These are phyloP conservation scores for Myotis pilosus DNA, from an alignment of 2,797 vertebrate genomes.

Conservation along the genomic window DNA sequence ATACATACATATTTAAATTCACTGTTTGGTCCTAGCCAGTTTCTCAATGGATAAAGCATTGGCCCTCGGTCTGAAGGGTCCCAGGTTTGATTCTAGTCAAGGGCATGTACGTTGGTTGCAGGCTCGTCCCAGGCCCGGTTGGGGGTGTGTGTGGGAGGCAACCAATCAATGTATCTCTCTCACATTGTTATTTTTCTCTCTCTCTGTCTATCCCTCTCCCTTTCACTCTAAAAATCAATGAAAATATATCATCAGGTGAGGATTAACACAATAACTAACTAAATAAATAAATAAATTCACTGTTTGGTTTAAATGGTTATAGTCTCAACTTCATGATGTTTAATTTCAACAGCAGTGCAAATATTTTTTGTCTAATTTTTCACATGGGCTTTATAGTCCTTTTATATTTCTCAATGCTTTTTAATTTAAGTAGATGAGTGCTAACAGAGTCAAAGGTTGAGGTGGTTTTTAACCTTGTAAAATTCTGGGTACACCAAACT, in stretches of 20 bases:
- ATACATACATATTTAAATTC: constrained; percentile 18
- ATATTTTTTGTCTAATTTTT: constrained; percentile 33
- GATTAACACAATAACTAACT: no score
- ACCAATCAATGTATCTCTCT: no score
- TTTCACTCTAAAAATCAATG: no score
- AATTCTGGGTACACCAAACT: background rate
- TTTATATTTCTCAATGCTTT: background rate
- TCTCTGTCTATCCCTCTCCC: no score
- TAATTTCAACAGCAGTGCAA: constrained; percentile 42
- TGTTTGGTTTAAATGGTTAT: background rate
- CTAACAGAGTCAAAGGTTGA: background rate
- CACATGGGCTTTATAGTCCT: background rate
- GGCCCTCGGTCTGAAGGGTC: no score
- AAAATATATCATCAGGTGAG: no score
- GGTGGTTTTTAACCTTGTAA: background rate
- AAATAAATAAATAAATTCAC: background rate
- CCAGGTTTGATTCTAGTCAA: no score
- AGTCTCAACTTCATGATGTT: background rate
- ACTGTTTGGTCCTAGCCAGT: background rate
- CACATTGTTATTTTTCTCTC: no score
- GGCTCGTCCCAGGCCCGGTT: no score
- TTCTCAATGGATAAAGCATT: no score
- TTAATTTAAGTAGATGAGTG: background rate
- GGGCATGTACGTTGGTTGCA: no score
- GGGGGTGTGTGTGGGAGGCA: no score